Evolutionary conservation across 1,140 invertebrate species (phyloP).

Genomic region (Myzus persicae): DNA sequence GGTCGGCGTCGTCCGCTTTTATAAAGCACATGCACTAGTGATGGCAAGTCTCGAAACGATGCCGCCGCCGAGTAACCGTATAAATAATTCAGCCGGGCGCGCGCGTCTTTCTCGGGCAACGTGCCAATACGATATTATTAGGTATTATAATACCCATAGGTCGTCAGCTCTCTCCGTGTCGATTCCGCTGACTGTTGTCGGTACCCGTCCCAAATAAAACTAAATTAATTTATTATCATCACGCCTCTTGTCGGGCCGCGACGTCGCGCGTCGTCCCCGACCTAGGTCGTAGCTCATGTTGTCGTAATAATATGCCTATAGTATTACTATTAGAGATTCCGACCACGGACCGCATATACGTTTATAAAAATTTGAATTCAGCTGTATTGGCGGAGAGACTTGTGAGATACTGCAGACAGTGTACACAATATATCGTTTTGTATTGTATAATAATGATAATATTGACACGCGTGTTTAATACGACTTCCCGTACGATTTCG

Average conservation of each 20-base stretch:
- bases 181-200: background rate
- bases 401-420: background rate
- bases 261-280: background rate
- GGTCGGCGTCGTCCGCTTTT: background rate
- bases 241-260: too few species aligned
- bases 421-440: background rate
- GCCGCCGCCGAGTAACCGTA: background rate
- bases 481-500: too few species aligned
- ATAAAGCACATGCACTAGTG: background rate
- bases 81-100: constrained; percentile 50
- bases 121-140: constrained; percentile 33
- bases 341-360: background rate
- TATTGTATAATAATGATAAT: background rate
- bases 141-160: background rate
- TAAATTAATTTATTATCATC: constrained; percentile 3
- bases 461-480: background rate
- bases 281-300: background rate
- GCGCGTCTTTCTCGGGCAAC: background rate
- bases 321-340: background rate
- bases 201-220: background rate
- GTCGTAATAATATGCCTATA: background rate
- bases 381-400: background rate
- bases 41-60: background rate
- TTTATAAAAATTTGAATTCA: too few species aligned
- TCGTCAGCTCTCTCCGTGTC: background rate